A percentile compares a stretch with the other conserved stretches of the same genome.
Conservation (phyloP, 1,140 invertebrate genomes). For the Drosophila seguyi region DNA sequence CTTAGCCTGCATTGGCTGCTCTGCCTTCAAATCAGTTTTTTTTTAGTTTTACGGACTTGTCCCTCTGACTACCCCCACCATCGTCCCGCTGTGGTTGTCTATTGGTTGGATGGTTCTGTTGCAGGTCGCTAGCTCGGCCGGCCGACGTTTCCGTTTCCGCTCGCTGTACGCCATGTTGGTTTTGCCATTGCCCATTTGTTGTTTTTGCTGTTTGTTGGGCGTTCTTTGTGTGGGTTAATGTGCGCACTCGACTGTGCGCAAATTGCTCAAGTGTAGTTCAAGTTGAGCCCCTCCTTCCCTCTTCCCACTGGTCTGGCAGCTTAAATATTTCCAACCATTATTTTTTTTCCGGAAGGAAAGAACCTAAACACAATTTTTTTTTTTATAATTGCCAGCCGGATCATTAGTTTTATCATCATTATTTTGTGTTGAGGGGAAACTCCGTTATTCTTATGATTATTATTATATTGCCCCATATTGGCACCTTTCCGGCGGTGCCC, state of each 20-base stretch:
- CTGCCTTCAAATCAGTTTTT: background rate
- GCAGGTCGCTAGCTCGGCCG: constrained; percentile 47
- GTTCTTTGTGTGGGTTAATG: constrained; percentile 70
- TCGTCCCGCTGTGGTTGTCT: constrained; percentile 62
- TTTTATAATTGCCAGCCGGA: constrained; percentile 66
- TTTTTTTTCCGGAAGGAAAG: constrained; percentile 41
- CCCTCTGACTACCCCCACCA: background rate
- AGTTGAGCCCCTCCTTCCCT: constrained; percentile 41
- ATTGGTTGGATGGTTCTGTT: constrained; percentile 59
- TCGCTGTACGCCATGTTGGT: constrained; percentile 77
- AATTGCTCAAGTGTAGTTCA: constrained; percentile 83
- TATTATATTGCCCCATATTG: constrained; percentile 73
- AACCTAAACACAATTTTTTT: constrained; percentile 60
- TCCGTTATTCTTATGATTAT: constrained; percentile 41
- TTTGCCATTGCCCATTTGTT: constrained; percentile 61
- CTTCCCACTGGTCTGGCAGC: constrained; percentile 24
- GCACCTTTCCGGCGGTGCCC: constrained; percentile 60
- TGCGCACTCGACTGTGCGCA: constrained; percentile 81
- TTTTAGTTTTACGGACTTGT: constrained; percentile 31
- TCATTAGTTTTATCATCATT: constrained; percentile 77
- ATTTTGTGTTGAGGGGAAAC: constrained; percentile 11
- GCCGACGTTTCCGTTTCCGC: constrained; percentile 79
- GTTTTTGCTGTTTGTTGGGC: constrained; percentile 44
- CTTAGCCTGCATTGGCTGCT: background rate
- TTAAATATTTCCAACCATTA: constrained; percentile 44